Evolutionary conservation across 2,888 invertebrate genomes (phyloP).

Genomic region (Diarsia brunnea): DNA sequence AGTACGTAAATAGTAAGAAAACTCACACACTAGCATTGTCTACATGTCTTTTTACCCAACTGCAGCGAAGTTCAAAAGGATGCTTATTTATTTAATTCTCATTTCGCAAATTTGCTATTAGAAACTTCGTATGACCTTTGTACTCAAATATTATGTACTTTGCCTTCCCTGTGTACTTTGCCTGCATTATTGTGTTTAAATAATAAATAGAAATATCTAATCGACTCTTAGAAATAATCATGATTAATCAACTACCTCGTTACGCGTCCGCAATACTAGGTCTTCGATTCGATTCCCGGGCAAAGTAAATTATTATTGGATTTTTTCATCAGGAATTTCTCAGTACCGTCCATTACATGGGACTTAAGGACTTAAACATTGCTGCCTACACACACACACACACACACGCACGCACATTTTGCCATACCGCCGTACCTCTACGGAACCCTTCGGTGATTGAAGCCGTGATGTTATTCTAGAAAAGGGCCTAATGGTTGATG

Average conservation of each 20-base stretch:
- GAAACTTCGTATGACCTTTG: not conserved
- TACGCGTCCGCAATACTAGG: too few relatives aligned
- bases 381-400: too few relatives aligned
- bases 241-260: too few relatives aligned
- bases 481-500: not conserved
- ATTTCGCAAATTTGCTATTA: not conserved
- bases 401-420: too few relatives aligned
- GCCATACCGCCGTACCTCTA: too few relatives aligned
- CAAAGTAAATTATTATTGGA: too few relatives aligned
- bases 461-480: not conserved
- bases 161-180: not conserved
- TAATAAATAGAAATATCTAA: not conserved
- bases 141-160: not conserved
- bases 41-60: not conserved
- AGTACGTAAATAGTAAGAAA: not conserved
- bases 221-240: not conserved
- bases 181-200: not conserved
- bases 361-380: too few relatives aligned
- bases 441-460: too few relatives aligned
- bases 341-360: too few relatives aligned
- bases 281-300: too few relatives aligned
- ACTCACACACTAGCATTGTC: not conserved
- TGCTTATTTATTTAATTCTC: not conserved
- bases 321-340: too few relatives aligned
- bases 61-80: too few relatives aligned